Percentiles rank a stretch among this genome's conserved stretches.
Evolutionary conservation across 2,113 vertebrate genomes (phyloP).

Genomic region (Gambusia affinis): DNA sequence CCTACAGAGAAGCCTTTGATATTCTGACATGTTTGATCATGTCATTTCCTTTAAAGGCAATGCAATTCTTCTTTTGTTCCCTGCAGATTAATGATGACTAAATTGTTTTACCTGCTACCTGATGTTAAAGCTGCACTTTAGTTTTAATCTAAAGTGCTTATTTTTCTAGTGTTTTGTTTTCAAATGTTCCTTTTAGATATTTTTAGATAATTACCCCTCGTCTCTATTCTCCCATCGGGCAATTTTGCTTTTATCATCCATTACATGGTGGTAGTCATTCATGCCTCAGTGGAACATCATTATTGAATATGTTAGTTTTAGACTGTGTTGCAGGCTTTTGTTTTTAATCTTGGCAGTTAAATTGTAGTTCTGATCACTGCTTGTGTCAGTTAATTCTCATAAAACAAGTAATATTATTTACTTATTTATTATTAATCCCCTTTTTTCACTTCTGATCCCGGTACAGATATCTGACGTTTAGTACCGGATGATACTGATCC

Average conservation of each 20-base stretch:
- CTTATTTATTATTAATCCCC: no score
- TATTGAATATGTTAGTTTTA: neutral
- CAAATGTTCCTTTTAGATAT: neutral
- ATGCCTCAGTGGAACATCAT: neutral
- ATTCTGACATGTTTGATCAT: constrained; percentile 43
- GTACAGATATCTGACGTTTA: no score
- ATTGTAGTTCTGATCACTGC: no score
- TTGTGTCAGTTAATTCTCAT: no score
- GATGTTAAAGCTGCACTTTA: neutral
- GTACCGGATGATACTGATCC: no score
- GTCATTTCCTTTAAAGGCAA: constrained; percentile 15
- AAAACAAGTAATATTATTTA: no score
- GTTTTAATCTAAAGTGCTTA: neutral
- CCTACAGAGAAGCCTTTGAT: constrained; percentile 36
- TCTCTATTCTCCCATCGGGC: neutral
- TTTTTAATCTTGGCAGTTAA: neutral
- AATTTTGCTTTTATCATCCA: neutral
- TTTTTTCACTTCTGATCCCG: no score
- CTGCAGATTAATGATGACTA: neutral
- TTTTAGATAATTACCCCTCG: neutral
- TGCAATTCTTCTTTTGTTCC: no score
- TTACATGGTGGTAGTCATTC: neutral
- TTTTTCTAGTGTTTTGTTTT: rapidly evolving
- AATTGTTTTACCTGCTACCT: rapidly evolving
- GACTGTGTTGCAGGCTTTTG: neutral